These are phyloP conservation scores for Notothenia coriiceps DNA, from an alignment of 2,113 vertebrate genomes.

Conservation along the genomic window DNA sequence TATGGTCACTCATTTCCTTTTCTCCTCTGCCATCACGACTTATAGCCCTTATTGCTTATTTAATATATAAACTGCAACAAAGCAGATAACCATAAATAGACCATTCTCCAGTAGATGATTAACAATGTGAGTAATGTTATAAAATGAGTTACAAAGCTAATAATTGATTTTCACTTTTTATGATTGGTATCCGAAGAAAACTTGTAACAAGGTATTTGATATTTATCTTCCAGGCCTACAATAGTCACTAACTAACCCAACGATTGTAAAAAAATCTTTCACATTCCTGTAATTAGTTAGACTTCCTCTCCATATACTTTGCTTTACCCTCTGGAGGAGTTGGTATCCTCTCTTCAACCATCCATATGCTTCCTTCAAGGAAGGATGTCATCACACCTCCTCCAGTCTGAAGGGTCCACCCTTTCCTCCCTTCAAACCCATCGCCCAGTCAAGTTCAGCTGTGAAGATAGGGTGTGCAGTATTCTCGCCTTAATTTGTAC, in stretches of 20 bases:
- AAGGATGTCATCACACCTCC: slow-evolving; percentile 78
- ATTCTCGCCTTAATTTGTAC: slow-evolving; percentile 9
- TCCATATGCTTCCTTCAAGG: slow-evolving; percentile 79
- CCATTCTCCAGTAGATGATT: slow-evolving; percentile 15
- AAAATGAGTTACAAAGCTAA: slow-evolving; percentile 6
- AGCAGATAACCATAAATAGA: not conserved
- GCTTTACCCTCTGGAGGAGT: slow-evolving; percentile 52
- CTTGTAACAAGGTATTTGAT: not conserved
- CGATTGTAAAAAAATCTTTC: slow-evolving; percentile 31
- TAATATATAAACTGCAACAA: slow-evolving; percentile 24
- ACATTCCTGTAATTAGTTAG: slow-evolving; percentile 65
- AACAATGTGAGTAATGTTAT: slow-evolving; percentile 20
- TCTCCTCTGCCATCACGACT: not conserved
- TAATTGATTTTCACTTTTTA: slow-evolving; percentile 22
- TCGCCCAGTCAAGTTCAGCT: slow-evolving; percentile 39
- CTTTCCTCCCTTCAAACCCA: slow-evolving; percentile 67
- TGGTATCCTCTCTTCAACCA: slow-evolving; percentile 65
- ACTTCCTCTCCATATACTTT: slow-evolving; percentile 67
- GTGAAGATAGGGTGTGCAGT: slow-evolving; percentile 58
- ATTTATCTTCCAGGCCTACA: slow-evolving; percentile 4
- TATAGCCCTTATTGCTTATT: not conserved
- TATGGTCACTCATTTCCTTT: slow-evolving; percentile 15
- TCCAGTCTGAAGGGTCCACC: slow-evolving; percentile 64
- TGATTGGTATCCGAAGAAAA: not conserved
- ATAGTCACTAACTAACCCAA: slow-evolving; percentile 12